Percentiles rank a stretch among this genome's conserved stretches.
These are phyloP conservation scores for Olivierus martensii DNA, from an alignment of 1,140 invertebrate species.

Conservation along the genomic window DNA sequence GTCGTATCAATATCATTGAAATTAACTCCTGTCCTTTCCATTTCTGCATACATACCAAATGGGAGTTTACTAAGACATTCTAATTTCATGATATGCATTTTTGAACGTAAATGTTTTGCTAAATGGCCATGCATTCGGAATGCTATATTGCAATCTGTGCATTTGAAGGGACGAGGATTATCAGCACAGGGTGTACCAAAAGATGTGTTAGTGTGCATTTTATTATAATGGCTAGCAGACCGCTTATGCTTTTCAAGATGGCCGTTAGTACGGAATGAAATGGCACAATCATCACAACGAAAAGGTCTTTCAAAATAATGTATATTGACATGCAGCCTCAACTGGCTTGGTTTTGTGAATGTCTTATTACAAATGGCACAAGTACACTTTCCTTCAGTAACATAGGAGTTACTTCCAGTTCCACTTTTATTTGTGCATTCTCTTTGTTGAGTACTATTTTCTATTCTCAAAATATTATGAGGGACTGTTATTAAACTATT, in stretches of 20 bases:
- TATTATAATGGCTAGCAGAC: constrained; percentile 78
- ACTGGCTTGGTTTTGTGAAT: constrained; percentile 76
- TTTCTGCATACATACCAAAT: constrained; percentile 88
- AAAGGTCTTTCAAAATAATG: constrained; percentile 90
- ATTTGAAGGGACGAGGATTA: constrained; percentile 87
- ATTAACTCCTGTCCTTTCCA: constrained; percentile 76
- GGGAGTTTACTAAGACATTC: constrained; percentile 87
- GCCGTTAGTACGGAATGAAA: constrained; percentile 79
- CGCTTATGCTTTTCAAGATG: constrained; percentile 84
- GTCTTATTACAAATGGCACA: constrained; percentile 81
- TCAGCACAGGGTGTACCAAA: constrained; percentile 68
- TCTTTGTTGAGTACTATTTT: too few relatives aligned
- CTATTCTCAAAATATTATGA: too few relatives aligned
- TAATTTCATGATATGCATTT: constrained; percentile 91
- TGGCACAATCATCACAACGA: constrained; percentile 75
- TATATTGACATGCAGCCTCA: constrained; percentile 85
- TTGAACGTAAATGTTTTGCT: constrained; percentile 89
- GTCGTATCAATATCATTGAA: constrained; percentile 86
- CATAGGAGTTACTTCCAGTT: too few relatives aligned
- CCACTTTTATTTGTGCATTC: too few relatives aligned
- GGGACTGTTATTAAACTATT: too few relatives aligned
- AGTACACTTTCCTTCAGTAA: constrained; percentile 53
- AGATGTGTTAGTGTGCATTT: constrained; percentile 68
- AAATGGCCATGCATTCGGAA: constrained; percentile 93
- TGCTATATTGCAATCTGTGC: constrained; percentile 85